Conservation (phyloP, 2,888 invertebrate genomes). For the Norana najaformis region DNA sequence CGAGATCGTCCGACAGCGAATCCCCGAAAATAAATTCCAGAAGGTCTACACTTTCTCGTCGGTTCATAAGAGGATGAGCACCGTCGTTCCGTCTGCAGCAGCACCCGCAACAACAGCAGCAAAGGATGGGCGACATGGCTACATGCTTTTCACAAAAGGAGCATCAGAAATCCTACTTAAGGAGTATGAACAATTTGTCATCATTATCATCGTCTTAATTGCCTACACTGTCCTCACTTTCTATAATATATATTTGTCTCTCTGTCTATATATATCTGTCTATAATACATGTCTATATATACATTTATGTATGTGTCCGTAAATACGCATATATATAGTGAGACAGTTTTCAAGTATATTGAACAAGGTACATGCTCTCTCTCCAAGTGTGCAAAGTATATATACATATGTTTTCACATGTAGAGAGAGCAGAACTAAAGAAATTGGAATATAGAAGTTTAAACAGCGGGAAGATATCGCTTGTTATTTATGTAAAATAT, state of each 20-base stretch:
- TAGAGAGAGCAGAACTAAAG: too few species aligned
- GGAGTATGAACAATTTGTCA: background rate
- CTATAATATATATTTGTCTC: background rate
- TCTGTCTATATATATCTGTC: background rate
- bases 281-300: too few species aligned
- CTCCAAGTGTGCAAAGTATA: too few species aligned
- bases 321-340: too few species aligned
- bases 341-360: too few species aligned
- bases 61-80: constrained; percentile 30
- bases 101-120: background rate
- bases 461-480: too few species aligned
- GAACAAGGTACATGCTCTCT: too few species aligned
- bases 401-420: too few species aligned
- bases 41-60: constrained; percentile 35
- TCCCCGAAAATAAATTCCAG: constrained; percentile 27
- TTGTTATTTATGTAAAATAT: background rate
- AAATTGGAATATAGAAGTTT: too few species aligned
- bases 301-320: too few species aligned
- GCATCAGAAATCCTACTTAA: constrained; percentile 28
- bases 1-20: constrained; percentile 23
- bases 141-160: constrained; percentile 31
- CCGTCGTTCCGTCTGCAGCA: background rate
- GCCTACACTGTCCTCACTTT: background rate
- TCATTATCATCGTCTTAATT: background rate
- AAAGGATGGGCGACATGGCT: constrained; percentile 32